Evolutionary conservation across 2,888 invertebrate genomes (phyloP), one percentile per base, ranked within the genome.

Genomic region (Amiota mariae): DNA sequence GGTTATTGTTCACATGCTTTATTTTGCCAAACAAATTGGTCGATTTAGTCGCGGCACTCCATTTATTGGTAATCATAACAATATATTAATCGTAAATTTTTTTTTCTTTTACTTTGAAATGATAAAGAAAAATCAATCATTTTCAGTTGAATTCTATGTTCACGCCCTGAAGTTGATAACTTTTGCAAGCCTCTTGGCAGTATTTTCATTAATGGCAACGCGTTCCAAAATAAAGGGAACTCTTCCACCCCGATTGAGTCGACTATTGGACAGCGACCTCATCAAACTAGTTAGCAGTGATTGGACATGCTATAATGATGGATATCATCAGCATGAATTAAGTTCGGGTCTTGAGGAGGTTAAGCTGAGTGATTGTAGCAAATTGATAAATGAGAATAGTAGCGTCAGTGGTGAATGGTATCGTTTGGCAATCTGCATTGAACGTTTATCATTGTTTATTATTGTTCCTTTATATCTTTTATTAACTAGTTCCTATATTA

Each of bases 1-100:
- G 49, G 91, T 92, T 70, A 90, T 91, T 24, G 85, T 93, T 72
- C 92, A 92, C 81, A 89, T 93, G 80, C 86, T 93, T 75, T 93
- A 92, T 86, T 93, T 93, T 81, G 90, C 92, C 0, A 90, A 91
- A 63, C 91, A 91, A 73, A 78, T 90, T 57, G 89, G 89, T 0
- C 80, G 87, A 4, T 87, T 90, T 75, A 87, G 89, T 2, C 82
- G 87, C 15, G 86, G 87, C 63, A 84, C 90, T 4, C 91, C 91
- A 2, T 78, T 89, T 15, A 85, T 90, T 66, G 90, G 91, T 91
- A 0, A 71, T 24, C 4, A 59, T 4, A 13, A 10, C 13, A 15
- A 48, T n/a, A 56, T 13, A 70, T 54, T 46, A n/a, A n/a, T n/a
- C n/a, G 13, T 13, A 8, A 6, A 46, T 20, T 10, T 36, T 13